Percentiles rank a stretch among this genome's conserved stretches.
phyloP scores from a whole-genome alignment of 2,888 invertebrate species.

The Euplexia lucipara region DNA sequence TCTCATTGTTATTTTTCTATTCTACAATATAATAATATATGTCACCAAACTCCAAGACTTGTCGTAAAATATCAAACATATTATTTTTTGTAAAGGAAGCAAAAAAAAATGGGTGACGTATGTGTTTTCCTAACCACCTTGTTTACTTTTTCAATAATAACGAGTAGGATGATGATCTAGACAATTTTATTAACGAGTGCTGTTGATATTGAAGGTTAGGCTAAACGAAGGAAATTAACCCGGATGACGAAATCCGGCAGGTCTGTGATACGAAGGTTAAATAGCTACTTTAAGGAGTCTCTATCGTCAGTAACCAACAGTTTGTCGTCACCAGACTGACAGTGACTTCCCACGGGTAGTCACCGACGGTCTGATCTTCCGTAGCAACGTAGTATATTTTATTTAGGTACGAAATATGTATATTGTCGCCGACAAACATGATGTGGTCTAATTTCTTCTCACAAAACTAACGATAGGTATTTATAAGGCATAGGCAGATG shows the following conservation, averaged over 20 bases:
- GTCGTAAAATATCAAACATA: too few species aligned
- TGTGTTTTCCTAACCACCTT: conserved; percentile 14
- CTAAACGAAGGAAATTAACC: conserved; percentile 18
- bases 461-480: too few species aligned
- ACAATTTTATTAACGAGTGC: conserved; percentile 24
- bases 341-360: not conserved
- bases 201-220: conserved; percentile 23
- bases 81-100: not conserved
- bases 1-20: too few species aligned
- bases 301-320: not conserved
- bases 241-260: conserved; percentile 26
- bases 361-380: too few species aligned
- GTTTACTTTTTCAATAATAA: conserved; percentile 24
- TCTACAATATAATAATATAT: too few species aligned
- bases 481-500: too few species aligned
- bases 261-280: not conserved
- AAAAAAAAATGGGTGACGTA: conserved; percentile 25
- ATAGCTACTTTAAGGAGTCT: not conserved
- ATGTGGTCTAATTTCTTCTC: not conserved
- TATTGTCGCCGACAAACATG: not conserved
- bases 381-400: not conserved
- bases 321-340: not conserved
- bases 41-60: too few species aligned
- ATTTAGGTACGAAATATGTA: not conserved
- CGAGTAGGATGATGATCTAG: conserved; percentile 2